phyloP scores from a whole-genome alignment of 2,888 invertebrate genomes.

The Leucophenga maculata region DNA sequence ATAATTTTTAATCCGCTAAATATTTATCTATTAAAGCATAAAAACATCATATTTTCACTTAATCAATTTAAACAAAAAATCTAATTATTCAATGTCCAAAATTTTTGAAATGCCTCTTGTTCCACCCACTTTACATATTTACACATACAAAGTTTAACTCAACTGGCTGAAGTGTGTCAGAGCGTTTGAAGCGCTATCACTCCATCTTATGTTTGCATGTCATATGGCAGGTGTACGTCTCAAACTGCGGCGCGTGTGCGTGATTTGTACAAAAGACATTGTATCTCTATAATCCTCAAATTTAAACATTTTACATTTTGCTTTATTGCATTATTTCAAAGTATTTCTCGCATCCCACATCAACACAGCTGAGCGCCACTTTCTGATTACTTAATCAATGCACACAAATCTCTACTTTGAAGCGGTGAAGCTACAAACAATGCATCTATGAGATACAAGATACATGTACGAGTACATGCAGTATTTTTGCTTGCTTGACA shows the following conservation, averaged over 20 bases:
- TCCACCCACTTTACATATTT: too few relatives aligned
- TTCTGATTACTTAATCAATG: slow-evolving; percentile 20
- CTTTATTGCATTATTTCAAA: background rate
- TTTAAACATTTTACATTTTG: background rate
- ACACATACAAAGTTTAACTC: background rate
- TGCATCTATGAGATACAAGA: too few relatives aligned
- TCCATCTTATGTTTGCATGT: background rate
- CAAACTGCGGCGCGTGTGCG: slow-evolving; percentile 2
- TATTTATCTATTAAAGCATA: too few relatives aligned
- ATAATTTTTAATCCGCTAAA: too few relatives aligned
- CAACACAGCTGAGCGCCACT: background rate
- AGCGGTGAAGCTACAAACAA: too few relatives aligned
- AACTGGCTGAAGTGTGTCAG: slow-evolving; percentile 10
- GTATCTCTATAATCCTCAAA: background rate
- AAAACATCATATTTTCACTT: too few relatives aligned
- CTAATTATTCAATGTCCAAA: too few relatives aligned
- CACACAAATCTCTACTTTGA: background rate
- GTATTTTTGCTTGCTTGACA: background rate
- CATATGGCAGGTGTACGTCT: slow-evolving; percentile 17
- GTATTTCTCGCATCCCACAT: background rate
- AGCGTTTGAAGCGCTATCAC: background rate
- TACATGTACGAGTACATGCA: too few relatives aligned
- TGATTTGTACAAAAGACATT: slow-evolving; percentile 14
- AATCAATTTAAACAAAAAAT: too few relatives aligned
- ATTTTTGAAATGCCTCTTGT: too few relatives aligned